Evolutionary conservation across 2,797 vertebrate species (phyloP).

Genomic region (Myiotriccus ornatus): DNA sequence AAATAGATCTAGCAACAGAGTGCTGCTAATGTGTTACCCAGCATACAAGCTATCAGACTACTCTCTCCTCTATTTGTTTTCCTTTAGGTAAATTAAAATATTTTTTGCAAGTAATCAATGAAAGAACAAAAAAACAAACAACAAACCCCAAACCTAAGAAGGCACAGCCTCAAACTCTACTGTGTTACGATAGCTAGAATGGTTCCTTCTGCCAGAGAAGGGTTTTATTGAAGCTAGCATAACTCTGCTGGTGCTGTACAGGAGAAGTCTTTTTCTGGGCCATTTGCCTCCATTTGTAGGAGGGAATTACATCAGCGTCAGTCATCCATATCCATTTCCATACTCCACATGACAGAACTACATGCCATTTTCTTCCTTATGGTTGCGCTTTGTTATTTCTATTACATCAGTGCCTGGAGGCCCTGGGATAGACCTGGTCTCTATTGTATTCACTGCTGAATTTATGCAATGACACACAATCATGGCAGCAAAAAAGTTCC

Average conservation of each 20-base stretch:
- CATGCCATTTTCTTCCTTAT: conserved; percentile 34
- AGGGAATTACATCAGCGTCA: conserved; percentile 8
- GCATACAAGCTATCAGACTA: neutral
- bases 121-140: neutral
- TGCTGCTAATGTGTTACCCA: neutral
- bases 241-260: neutral
- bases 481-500: conserved; percentile 28
- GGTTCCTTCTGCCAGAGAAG: neutral
- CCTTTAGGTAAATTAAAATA: neutral
- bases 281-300: neutral
- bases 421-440: conserved; percentile 51
- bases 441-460: conserved; percentile 48
- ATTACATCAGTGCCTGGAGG: conserved; percentile 63
- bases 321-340: conserved; percentile 33
- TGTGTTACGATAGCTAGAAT: neutral
- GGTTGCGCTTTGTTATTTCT: conserved; percentile 53
- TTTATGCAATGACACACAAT: conserved; percentile 41
- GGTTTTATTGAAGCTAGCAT: neutral
- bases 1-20: neutral
- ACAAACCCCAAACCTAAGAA: neutral
- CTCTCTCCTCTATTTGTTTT: neutral
- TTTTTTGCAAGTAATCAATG: neutral
- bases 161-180: neutral
- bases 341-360: neutral
- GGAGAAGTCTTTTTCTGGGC: neutral